A percentile compares a stretch with the other conserved stretches of the same genome.
Conservation (phyloP, 2,113 vertebrate genomes). For the Lampris incognitus region DNA sequence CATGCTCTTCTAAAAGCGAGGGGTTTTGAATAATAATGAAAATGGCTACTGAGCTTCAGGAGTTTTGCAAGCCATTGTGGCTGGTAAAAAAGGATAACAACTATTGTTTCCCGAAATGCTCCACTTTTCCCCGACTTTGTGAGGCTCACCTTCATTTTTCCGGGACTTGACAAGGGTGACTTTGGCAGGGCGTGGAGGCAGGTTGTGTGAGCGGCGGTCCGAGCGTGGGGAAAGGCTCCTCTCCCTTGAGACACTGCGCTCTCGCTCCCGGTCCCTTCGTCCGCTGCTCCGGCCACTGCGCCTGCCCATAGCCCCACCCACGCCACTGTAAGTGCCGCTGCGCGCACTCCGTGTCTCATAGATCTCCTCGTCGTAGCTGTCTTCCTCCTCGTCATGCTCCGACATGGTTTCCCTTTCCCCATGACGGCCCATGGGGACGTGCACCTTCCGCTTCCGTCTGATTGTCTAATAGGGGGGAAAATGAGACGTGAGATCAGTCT, state of each 20-base stretch:
- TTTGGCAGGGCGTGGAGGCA: slow-evolving; percentile 93
- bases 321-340: slow-evolving; percentile 80
- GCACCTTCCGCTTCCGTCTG: slow-evolving; percentile 95
- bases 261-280: slow-evolving; percentile 86
- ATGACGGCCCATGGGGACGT: slow-evolving; percentile 89
- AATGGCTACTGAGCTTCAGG: slow-evolving; percentile 30
- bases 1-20: slow-evolving; percentile 40
- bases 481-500: slow-evolving; percentile 18
- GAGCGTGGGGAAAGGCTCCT: slow-evolving; percentile 92
- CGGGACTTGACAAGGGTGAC: slow-evolving; percentile 97
- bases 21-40: slow-evolving; percentile 21
- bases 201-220: slow-evolving; percentile 91
- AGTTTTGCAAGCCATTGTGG: not conserved
- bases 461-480: slow-evolving; percentile 86
- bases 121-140: slow-evolving; percentile 61
- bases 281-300: slow-evolving; percentile 84
- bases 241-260: slow-evolving; percentile 92
- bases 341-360: slow-evolving; percentile 87
- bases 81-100: not conserved
- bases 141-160: slow-evolving; percentile 95
- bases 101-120: not conserved
- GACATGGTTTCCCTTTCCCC: slow-evolving; percentile 93
- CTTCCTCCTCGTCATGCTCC: slow-evolving; percentile 94
- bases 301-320: slow-evolving; percentile 77
- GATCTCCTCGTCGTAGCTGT: slow-evolving; percentile 94